Percentiles rank a stretch among this genome's conserved stretches.
These are phyloP conservation scores for Galbula dea DNA, from an alignment of 2,113 vertebrate species.

Conservation along the genomic window DNA sequence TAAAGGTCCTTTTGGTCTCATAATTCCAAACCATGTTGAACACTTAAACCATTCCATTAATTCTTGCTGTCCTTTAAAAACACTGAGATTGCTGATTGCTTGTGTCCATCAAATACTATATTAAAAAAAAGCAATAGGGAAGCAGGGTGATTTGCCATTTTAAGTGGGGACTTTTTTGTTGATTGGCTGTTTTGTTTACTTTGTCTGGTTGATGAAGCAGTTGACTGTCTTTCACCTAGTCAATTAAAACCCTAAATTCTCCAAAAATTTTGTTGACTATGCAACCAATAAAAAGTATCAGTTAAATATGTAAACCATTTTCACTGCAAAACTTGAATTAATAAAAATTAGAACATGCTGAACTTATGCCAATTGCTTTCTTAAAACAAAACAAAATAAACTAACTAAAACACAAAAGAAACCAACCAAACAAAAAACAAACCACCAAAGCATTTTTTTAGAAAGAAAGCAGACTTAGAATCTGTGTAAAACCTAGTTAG, in stretches of 20 bases:
- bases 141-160: neutral
- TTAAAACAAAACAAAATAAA: neutral
- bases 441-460: too few relatives aligned
- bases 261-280: neutral
- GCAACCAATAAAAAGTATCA: neutral
- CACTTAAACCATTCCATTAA: slow-evolving; percentile 16
- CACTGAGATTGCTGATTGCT: neutral
- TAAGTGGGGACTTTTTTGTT: neutral
- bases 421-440: too few relatives aligned
- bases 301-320: neutral
- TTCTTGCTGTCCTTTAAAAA: slow-evolving; percentile 2
- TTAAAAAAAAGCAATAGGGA: neutral
- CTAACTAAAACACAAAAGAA: too few relatives aligned
- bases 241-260: neutral
- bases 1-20: slow-evolving; percentile 21
- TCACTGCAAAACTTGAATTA: neutral
- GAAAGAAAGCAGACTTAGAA: neutral
- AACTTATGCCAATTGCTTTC: neutral
- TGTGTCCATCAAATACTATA: neutral
- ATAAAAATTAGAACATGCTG: neutral
- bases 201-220: neutral
- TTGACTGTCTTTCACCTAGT: neutral
- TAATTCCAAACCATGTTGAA: slow-evolving; percentile 41
- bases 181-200: neutral
- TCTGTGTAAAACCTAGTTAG: neutral